Evolutionary conservation across 2,797 vertebrate genomes (phyloP).

Genomic region (Anas georgica): DNA sequence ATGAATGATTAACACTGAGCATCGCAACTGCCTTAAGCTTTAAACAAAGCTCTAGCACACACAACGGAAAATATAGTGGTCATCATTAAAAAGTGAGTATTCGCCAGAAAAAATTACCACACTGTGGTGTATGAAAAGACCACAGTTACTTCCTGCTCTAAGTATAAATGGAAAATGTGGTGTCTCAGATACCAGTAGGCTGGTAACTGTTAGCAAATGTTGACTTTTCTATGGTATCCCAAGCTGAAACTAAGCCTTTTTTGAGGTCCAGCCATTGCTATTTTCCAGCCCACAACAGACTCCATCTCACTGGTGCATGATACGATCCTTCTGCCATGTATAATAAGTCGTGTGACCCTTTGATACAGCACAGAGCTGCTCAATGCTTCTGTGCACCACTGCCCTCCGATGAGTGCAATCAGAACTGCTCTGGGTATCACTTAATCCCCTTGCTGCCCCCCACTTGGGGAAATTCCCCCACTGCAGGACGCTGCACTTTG

Average conservation of each 20-base stretch:
- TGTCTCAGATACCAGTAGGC: constrained; percentile 3
- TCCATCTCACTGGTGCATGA: constrained; percentile 11
- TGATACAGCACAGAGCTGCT: background rate
- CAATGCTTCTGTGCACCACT: background rate
- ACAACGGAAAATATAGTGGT: constrained; percentile 29
- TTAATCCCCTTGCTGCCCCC: fast-evolving
- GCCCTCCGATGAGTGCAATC: background rate
- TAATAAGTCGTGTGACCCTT: background rate
- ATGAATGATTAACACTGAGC: background rate
- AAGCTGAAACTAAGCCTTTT: constrained; percentile 21
- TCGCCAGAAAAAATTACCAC: constrained; percentile 30
- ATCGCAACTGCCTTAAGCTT: background rate
- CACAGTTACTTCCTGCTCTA: constrained; percentile 51
- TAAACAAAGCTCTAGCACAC: constrained; percentile 24
- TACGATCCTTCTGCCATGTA: background rate
- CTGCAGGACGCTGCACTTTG: fast-evolving
- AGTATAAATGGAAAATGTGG: constrained; percentile 56
- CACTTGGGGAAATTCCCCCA: fast-evolving
- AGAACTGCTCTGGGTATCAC: background rate
- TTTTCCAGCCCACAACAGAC: constrained; percentile 54
- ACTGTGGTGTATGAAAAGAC: constrained; percentile 25
- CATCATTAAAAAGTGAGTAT: constrained; percentile 26
- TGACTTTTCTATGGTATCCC: constrained; percentile 40
- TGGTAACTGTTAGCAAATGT: constrained; percentile 52
- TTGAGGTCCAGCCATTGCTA: constrained; percentile 14